Evolutionary conservation across 2,888 invertebrate species (phyloP).

Genomic region (Ennomos erosarius): DNA sequence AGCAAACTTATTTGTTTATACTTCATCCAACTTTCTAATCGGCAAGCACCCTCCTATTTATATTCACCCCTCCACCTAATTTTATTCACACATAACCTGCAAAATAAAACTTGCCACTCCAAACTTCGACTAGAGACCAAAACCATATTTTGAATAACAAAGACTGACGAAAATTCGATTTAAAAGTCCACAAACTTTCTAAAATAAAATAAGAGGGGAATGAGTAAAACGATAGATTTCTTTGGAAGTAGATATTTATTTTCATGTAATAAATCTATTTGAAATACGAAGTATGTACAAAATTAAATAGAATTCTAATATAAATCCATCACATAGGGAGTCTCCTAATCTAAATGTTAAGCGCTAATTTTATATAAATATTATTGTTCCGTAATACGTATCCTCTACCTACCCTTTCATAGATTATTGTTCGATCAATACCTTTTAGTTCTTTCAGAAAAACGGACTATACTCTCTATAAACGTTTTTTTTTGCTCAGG

Average conservation of each 20-base stretch:
- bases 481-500: too few relatives aligned
- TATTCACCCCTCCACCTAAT: constrained; percentile 46
- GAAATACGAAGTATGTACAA: constrained; percentile 57
- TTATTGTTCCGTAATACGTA: not conserved
- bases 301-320: constrained; percentile 55
- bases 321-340: constrained; percentile 62
- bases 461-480: too few relatives aligned
- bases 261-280: constrained; percentile 54
- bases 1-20: too few relatives aligned
- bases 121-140: constrained; percentile 41
- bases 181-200: constrained; percentile 36
- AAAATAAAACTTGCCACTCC: constrained; percentile 50
- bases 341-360: constrained; percentile 50
- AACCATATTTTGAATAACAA: constrained; percentile 51
- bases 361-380: constrained; percentile 32
- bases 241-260: constrained; percentile 49
- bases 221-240: constrained; percentile 12
- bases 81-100: constrained; percentile 16
- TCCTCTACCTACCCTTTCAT: too few relatives aligned
- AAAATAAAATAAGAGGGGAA: not conserved
- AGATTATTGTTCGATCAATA: too few relatives aligned
- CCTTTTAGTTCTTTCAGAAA: too few relatives aligned
- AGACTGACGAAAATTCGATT: constrained; percentile 44
- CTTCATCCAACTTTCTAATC: not conserved
- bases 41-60: constrained; percentile 29